A percentile compares a stretch with the other conserved stretches of the same genome.
phyloP scores from a whole-genome alignment of 2,113 vertebrate genomes.

The Periophthalmodon schlosseri region DNA sequence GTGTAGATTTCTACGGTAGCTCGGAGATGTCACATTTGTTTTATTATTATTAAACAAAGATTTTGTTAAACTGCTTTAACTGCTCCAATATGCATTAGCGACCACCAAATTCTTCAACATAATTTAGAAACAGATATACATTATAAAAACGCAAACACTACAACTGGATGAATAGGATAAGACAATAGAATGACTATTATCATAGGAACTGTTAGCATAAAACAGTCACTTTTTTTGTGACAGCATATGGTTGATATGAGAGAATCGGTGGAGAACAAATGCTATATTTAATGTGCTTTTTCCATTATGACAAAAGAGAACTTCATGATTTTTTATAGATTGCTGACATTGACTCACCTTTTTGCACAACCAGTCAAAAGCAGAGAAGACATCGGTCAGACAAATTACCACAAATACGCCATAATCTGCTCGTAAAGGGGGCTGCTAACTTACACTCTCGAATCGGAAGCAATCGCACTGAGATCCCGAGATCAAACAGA shows the following conservation, averaged over 20 bases:
- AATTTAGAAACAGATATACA: too few relatives aligned
- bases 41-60: background rate
- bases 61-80: background rate
- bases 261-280: too few relatives aligned
- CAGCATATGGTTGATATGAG: background rate
- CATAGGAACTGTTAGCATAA: background rate
- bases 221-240: background rate
- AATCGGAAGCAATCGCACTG: slow-evolving; percentile 7
- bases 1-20: background rate
- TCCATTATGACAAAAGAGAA: background rate
- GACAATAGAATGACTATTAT: background rate
- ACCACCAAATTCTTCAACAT: too few relatives aligned
- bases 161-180: background rate
- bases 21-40: background rate
- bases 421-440: background rate
- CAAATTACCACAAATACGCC: slow-evolving; percentile 2
- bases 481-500: slow-evolving; percentile 62
- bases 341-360: slow-evolving; percentile 6
- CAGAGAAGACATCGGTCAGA: background rate
- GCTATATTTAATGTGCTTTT: background rate
- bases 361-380: background rate
- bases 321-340: background rate
- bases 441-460: slow-evolving; percentile 1
- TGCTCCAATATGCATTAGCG: background rate
- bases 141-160: background rate